phyloP scores from a whole-genome alignment of 2,888 invertebrate genomes.

The Thereva unica region DNA sequence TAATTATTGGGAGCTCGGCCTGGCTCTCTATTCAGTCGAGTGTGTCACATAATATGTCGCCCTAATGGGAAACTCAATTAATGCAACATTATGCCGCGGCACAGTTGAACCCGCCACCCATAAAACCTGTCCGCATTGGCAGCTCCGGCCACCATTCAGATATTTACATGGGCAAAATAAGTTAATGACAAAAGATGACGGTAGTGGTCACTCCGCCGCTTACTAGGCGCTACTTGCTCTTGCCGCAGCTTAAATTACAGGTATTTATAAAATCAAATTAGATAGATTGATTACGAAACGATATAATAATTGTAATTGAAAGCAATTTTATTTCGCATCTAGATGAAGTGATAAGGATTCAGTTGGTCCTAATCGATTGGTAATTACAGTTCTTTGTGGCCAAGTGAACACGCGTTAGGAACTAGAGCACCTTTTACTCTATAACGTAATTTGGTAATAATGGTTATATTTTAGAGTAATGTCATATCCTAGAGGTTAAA shows the following conservation, averaged over 20 bases:
- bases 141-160: neutral
- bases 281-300: conserved; percentile 33
- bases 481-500: too few relatives aligned
- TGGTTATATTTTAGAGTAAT: too few relatives aligned
- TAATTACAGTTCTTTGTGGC: conserved; percentile 17
- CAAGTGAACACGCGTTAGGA: neutral
- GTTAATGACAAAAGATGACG: conserved; percentile 23
- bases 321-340: conserved; percentile 35
- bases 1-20: conserved; percentile 20
- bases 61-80: conserved; percentile 34
- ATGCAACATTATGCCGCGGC: conserved; percentile 25
- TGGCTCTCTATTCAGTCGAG: neutral
- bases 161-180: conserved; percentile 31
- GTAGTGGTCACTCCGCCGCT: neutral
- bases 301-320: conserved; percentile 33
- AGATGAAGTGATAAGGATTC: conserved; percentile 29
- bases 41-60: conserved; percentile 23
- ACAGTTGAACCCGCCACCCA: conserved; percentile 14
- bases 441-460: too few relatives aligned
- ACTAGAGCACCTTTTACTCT: neutral
- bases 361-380: conserved; percentile 26
- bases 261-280: conserved; percentile 27
- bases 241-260: neutral
- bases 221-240: conserved; percentile 4
- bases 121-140: conserved; percentile 18